phyloP scores from a whole-genome alignment of 2,113 vertebrate species.

The Ceyx cyanopectus region DNA sequence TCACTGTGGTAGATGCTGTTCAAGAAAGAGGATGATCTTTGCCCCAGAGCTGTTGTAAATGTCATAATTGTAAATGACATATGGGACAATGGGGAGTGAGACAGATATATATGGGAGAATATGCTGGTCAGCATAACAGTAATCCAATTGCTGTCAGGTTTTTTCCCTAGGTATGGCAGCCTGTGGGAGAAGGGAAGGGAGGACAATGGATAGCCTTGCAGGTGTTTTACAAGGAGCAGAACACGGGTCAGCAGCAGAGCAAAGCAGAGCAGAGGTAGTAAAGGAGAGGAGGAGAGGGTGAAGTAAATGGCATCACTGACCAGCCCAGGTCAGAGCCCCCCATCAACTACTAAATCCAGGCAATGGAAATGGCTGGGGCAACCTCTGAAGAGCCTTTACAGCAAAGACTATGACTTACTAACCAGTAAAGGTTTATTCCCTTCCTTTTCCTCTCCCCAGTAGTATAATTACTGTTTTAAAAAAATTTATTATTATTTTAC shows the following conservation, averaged over 20 bases:
- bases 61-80: background rate
- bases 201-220: background rate
- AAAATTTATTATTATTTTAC: background rate
- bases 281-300: background rate
- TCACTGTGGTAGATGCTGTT: background rate
- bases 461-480: background rate
- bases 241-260: background rate
- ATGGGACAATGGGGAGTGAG: background rate
- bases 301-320: background rate
- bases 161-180: background rate
- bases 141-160: background rate
- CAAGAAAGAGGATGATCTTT: background rate
- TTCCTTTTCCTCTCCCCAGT: background rate
- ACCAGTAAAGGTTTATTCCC: background rate
- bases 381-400: background rate
- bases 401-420: background rate
- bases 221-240: background rate
- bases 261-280: background rate
- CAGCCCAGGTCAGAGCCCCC: accelerated
- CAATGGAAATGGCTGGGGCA: background rate
- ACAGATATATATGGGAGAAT: background rate
- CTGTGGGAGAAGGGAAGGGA: background rate
- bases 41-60: background rate
- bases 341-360: background rate
- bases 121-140: background rate